Evolutionary conservation across 2,113 vertebrate genomes (phyloP), one percentile per base, ranked within the genome.

Genomic region (Cyanocitta stelleri): DNA sequence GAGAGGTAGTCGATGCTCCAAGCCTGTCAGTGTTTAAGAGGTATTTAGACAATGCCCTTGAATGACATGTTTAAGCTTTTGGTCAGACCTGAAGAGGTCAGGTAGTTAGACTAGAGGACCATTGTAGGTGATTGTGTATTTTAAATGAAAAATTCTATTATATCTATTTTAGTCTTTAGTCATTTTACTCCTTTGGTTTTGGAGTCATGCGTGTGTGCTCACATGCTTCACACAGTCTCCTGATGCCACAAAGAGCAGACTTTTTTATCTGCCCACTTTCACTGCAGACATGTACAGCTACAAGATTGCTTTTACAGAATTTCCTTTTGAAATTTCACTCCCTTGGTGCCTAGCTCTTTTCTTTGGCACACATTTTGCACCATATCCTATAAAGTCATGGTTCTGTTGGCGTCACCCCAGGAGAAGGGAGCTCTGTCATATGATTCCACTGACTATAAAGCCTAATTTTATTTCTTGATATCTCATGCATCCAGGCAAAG

Each of bases 1-100:
- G 30, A 26, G 21, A 83, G 9, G 13, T 9, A 18, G 10, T 33
- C 0, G 0, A 52, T 22, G 11, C 2, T 33, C n/a, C 20, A 54
- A 15, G 11, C 11, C 20, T 39, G 6, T 59, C 9, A 43, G 4
- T n/a, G 23, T 72, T 76, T 26, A 44, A 37, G 21, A 51, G 5
- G 3, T 7, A 15, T 85, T 80, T 44, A 20, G 14, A 21, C 23
- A 48, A 75, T 18, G 23, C 3, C 35, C 18, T 89, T 51, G 29
- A 76, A 51, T 32, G 59, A 11, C 16, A 26, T 10, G 3, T 18
- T 72, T 51, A 33, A 81, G 12, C 3, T 68, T 62, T 67, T 82
- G 23, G 5, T 58, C 26, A 82, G 23, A 19, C 9, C 19, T 58
- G n/a, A 86, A 77, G 12, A 1, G 4, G 6, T 58, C 30, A 23